Conservation (phyloP, 2,888 invertebrate genomes). For the Drosophila nigricruria region DNA sequence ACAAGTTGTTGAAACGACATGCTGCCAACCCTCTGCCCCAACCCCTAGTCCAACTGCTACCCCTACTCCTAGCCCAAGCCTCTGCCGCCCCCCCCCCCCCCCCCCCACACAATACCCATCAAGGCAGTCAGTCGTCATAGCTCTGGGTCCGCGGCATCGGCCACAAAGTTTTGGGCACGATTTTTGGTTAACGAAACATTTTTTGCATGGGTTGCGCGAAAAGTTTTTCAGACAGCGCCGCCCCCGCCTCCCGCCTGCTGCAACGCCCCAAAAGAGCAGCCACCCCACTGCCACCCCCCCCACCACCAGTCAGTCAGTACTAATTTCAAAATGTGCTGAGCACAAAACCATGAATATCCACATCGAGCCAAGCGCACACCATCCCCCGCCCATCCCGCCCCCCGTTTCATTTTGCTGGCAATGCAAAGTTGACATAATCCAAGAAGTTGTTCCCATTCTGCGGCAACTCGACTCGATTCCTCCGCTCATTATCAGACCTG, state of each 20-base stretch:
- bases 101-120: conserved; percentile 4
- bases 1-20: conserved; percentile 55
- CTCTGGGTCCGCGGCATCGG: conserved; percentile 51
- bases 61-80: background rate
- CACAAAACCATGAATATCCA: conserved; percentile 27
- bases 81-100: background rate
- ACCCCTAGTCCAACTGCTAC: background rate
- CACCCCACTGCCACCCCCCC: background rate
- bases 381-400: no score
- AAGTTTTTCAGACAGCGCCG: conserved; percentile 36
- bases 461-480: conserved; percentile 6
- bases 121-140: conserved; percentile 35
- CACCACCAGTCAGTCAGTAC: conserved; percentile 24
- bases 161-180: conserved; percentile 79
- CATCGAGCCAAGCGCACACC: conserved; percentile 1
- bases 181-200: conserved; percentile 77
- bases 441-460: conserved; percentile 26
- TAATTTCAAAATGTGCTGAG: conserved; percentile 63
- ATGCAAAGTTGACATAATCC: conserved; percentile 56
- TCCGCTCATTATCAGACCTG: conserved; percentile 47
- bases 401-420: conserved; percentile 17
- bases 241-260: background rate
- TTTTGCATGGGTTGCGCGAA: conserved; percentile 57
- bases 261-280: no score
- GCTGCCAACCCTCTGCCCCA: background rate